These are phyloP conservation scores for Lobophora halterata DNA, from an alignment of 2,888 invertebrate species.

Conservation along the genomic window DNA sequence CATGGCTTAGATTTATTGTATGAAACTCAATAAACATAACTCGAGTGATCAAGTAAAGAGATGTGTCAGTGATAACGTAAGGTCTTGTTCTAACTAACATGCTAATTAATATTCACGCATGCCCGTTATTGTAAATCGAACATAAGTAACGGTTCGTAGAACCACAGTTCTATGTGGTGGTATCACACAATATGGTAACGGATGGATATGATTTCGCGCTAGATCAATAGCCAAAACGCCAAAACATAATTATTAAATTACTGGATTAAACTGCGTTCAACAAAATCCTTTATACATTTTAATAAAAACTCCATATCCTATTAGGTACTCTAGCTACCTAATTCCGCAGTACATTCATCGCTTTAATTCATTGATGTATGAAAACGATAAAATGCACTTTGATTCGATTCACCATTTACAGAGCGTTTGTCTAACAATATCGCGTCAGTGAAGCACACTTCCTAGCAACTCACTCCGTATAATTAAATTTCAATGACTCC, in stretches of 20 bases:
- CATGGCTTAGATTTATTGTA: no score
- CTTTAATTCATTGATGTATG: conserved; percentile 12
- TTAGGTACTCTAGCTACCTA: no score
- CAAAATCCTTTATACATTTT: no score
- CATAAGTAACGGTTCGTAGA: conserved; percentile 50
- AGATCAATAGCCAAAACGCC: conserved; percentile 1
- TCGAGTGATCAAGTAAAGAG: no score
- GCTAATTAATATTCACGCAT: conserved; percentile 45
- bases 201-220: conserved; percentile 14
- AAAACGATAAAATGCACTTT: conserved; percentile 10
- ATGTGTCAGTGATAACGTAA: no score
- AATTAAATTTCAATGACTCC: conserved; percentile 35
- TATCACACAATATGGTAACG: conserved; percentile 16
- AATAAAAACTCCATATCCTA: no score
- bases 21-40: no score
- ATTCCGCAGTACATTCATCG: conserved; percentile 5
- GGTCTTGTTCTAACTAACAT: no score
- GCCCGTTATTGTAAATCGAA: conserved; percentile 53
- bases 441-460: conserved; percentile 44
- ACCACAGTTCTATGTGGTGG: conserved; percentile 38
- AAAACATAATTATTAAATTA: no score
- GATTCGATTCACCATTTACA: conserved; percentile 34
- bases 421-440: conserved; percentile 45
- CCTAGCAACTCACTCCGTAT: conserved; percentile 38
- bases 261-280: not conserved